Conservation (phyloP, 2,888 invertebrate genomes). For the Himalopsyche anomala region DNA sequence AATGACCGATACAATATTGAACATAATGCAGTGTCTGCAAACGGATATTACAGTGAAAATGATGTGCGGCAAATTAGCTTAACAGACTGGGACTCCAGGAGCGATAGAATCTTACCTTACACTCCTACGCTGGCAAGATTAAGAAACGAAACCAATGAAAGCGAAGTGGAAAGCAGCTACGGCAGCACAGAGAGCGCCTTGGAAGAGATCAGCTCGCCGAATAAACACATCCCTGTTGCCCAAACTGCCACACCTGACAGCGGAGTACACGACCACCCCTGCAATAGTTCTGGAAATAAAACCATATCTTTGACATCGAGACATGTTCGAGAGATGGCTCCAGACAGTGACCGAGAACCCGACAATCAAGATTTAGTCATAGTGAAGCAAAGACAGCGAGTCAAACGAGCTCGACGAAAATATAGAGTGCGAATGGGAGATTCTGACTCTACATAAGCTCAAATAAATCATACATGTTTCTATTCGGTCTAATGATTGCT, state of each 20-base stretch:
- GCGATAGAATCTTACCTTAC: slow-evolving; percentile 62
- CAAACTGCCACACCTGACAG: slow-evolving; percentile 71
- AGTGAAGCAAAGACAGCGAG: slow-evolving; percentile 77
- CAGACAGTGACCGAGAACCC: slow-evolving; percentile 70
- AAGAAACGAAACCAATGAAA: slow-evolving; percentile 76
- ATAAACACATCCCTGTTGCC: slow-evolving; percentile 60
- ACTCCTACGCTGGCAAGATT: slow-evolving; percentile 70
- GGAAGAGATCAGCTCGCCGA: slow-evolving; percentile 69
- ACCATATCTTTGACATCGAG: slow-evolving; percentile 60
- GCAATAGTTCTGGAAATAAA: slow-evolving; percentile 68
- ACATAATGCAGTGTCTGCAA: slow-evolving; percentile 69
- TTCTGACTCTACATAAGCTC: slow-evolving; percentile 79
- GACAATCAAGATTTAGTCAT: slow-evolving; percentile 76
- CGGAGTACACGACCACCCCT: slow-evolving; percentile 72
- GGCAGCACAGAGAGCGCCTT: slow-evolving; percentile 71
- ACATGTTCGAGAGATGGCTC: slow-evolving; percentile 50
- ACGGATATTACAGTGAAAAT: slow-evolving; percentile 64
- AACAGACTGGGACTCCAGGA: slow-evolving; percentile 68
- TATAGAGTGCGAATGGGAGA: slow-evolving; percentile 80
- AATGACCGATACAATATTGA: slow-evolving; percentile 24
- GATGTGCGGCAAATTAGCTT: slow-evolving; percentile 41
- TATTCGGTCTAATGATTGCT: not conserved
- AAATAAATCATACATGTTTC: not conserved
- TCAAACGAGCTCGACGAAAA: slow-evolving; percentile 80
- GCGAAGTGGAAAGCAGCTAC: slow-evolving; percentile 75